Conservation (phyloP, 2,113 vertebrate genomes). For the Mirza zaza region DNA sequence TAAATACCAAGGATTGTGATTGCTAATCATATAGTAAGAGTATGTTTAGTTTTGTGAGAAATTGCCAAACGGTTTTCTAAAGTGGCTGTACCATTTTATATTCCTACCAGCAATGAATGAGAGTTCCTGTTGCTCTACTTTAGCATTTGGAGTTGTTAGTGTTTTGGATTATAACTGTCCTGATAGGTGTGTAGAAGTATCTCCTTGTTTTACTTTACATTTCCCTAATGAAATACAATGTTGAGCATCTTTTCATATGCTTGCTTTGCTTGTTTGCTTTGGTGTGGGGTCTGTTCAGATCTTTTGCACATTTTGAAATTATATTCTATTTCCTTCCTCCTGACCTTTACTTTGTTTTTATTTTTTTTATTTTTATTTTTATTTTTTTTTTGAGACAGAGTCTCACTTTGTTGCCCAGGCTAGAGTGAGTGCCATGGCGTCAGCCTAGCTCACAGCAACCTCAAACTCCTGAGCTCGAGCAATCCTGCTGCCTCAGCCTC, state of each 20-base stretch:
- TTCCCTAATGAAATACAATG: neutral
- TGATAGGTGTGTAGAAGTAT: neutral
- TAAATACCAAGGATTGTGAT: neutral
- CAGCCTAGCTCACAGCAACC: no score
- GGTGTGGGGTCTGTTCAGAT: neutral
- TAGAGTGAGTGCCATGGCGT: no score
- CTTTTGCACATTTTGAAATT: neutral
- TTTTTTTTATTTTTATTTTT: no score
- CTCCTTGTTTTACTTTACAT: neutral
- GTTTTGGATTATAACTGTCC: slow-evolving; percentile 4
- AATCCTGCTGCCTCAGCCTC: no score
- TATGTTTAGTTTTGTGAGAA: neutral
- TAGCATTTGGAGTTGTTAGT: neutral
- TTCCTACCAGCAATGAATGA: neutral
- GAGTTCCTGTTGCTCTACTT: neutral
- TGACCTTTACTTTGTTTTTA: no score
- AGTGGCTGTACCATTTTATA: neutral
- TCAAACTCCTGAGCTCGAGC: no score
- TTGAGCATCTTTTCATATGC: neutral
- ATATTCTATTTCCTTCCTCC: neutral
- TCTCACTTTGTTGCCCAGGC: no score
- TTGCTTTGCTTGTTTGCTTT: neutral
- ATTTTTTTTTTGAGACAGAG: no score
- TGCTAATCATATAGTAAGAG: neutral
- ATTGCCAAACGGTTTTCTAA: neutral